Conservation (phyloP, 2,113 vertebrate genomes). For the Callaeas wilsoni region DNA sequence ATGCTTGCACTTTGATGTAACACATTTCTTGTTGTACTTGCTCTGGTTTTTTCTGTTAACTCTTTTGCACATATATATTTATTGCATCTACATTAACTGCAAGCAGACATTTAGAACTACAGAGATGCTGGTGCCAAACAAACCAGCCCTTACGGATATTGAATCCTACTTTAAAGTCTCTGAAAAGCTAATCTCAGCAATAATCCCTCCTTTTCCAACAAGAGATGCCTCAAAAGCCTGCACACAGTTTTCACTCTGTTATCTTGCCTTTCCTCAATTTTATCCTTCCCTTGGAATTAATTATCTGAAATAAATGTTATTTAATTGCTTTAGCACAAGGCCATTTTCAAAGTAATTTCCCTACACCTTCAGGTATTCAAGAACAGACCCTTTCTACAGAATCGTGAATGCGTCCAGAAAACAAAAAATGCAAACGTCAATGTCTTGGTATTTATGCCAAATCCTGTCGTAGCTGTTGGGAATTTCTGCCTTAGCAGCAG, state of each 20-base stretch:
- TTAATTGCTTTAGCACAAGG: conserved; percentile 33
- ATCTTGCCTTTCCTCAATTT: conserved; percentile 5
- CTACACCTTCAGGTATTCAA: not conserved
- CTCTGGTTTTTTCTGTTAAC: not conserved
- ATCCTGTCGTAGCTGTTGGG: not conserved
- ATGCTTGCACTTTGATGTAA: not conserved
- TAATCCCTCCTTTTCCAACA: not conserved
- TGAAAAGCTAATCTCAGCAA: not conserved
- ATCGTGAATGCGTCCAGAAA: not conserved
- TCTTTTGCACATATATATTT: not conserved
- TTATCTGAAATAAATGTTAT: conserved; percentile 4
- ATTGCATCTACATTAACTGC: not conserved
- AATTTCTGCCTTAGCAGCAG: not conserved
- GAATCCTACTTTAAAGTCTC: not conserved
- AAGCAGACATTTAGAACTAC: not conserved
- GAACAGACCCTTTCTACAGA: not conserved
- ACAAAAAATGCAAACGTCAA: not conserved
- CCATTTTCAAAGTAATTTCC: not conserved
- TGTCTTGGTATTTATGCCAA: conserved; percentile 10
- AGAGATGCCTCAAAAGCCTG: not conserved
- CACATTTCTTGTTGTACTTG: not conserved
- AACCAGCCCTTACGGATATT: not conserved
- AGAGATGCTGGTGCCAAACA: not conserved
- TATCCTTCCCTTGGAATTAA: conserved; percentile 22
- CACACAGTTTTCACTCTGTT: not conserved